Conservation (phyloP, 1,140 invertebrate species). For the Drosophila santomea region DNA sequence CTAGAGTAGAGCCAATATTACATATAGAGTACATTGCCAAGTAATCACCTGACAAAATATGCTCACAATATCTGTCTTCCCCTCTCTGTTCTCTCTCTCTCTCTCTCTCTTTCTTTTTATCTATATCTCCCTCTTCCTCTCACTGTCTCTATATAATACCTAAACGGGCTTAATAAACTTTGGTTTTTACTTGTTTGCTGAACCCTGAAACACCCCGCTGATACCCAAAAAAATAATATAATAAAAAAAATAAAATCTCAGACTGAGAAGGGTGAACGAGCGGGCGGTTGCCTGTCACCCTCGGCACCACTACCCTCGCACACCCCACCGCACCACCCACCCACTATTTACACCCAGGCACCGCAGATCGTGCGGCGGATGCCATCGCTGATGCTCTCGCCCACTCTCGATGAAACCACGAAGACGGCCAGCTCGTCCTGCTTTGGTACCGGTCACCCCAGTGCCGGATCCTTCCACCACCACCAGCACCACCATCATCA, state of each 20-base stretch:
- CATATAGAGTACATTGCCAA: conserved; percentile 1
- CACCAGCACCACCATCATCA: conserved; percentile 32
- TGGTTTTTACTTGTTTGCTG: conserved; percentile 20
- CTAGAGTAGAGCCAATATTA: conserved; percentile 7
- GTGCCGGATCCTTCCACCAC: conserved; percentile 45
- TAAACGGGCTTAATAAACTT: conserved; percentile 15
- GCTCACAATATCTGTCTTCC: conserved; percentile 22
- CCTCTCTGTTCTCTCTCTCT: conserved; percentile 38
- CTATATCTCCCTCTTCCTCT: conserved; percentile 11
- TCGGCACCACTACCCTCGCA: conserved; percentile 9
- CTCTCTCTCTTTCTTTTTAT: conserved; percentile 19
- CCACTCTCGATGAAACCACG: conserved; percentile 38
- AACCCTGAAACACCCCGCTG: conserved; percentile 4
- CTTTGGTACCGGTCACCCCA: conserved; percentile 45
- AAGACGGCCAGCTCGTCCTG: conserved; percentile 49
- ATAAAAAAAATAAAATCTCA: conserved; percentile 1
- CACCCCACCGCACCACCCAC: conserved; percentile 33
- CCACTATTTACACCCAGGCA: conserved; percentile 67
- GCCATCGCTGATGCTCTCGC: conserved; percentile 56
- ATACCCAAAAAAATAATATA: not conserved
- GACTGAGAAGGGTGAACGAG: conserved; percentile 35
- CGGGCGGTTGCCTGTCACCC: conserved; percentile 10
- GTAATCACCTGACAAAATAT: conserved; percentile 20
- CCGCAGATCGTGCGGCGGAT: conserved; percentile 59
- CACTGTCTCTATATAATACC: conserved; percentile 25